These are phyloP conservation scores for Drosophila paramelanica DNA, from an alignment of 2,888 invertebrate species.

Conservation along the genomic window DNA sequence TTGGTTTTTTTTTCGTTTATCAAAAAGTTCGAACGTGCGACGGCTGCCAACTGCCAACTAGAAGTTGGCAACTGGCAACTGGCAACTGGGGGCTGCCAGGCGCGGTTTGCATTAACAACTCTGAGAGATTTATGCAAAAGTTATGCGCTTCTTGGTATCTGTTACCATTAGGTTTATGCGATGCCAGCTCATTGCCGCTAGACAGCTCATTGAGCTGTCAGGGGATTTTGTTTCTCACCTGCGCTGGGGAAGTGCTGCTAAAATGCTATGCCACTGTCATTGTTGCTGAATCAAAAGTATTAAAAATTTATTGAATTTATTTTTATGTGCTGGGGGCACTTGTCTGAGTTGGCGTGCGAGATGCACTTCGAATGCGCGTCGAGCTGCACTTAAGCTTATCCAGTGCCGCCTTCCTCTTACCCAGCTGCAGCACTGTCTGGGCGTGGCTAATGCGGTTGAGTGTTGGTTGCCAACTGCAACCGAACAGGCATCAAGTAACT, in stretches of 20 bases:
- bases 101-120: slow-evolving; percentile 71
- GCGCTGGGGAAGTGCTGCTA: slow-evolving; percentile 20
- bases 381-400: slow-evolving; percentile 71
- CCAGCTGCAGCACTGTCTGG: slow-evolving; percentile 8
- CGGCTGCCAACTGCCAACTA: slow-evolving; percentile 44
- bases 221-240: slow-evolving; percentile 53
- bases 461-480: slow-evolving; percentile 14
- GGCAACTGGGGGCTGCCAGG: slow-evolving; percentile 32
- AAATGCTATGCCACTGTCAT: slow-evolving; percentile 40
- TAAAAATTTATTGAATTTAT: slow-evolving; percentile 77
- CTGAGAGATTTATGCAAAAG: slow-evolving; percentile 70
- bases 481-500: slow-evolving; percentile 11
- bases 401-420: slow-evolving; percentile 3
- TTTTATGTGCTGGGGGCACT: slow-evolving; percentile 42
- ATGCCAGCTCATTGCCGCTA: background rate
- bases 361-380: slow-evolving; percentile 34
- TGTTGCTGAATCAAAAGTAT: slow-evolving; percentile 67
- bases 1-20: slow-evolving; percentile 13
- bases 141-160: slow-evolving; percentile 61
- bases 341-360: slow-evolving; percentile 34
- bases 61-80: slow-evolving; percentile 19
- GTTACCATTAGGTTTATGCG: slow-evolving; percentile 28
- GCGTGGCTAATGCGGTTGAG: slow-evolving; percentile 35
- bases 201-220: slow-evolving; percentile 41
- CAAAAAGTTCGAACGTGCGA: slow-evolving; percentile 64